Conservation (phyloP, 2,888 invertebrate genomes). For the Diploptera punctata region DNA sequence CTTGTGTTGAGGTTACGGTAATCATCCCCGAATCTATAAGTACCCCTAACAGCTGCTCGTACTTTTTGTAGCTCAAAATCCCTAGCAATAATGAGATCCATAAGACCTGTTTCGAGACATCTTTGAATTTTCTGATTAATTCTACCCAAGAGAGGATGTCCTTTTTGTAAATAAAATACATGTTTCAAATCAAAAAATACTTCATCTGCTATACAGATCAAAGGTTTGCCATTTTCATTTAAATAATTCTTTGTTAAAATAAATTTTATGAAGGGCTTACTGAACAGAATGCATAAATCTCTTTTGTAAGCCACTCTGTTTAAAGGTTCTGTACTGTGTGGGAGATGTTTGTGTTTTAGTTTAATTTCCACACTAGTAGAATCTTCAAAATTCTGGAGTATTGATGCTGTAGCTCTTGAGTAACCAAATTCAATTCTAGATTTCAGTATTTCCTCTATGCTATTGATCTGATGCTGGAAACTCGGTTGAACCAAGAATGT, state of each 20-base stretch:
- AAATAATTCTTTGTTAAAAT: not conserved
- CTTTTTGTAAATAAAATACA: not conserved
- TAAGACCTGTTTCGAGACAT: not conserved
- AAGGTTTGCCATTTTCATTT: not conserved
- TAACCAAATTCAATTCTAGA: not conserved
- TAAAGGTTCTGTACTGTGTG: not conserved
- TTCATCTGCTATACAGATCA: conserved; percentile 2
- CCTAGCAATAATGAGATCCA: no score
- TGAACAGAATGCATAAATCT: not conserved
- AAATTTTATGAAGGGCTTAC: not conserved
- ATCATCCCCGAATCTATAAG: no score
- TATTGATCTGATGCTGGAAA: conserved; percentile 2
- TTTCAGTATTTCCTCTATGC: not conserved
- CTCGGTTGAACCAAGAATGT: not conserved
- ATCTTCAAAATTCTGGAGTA: not conserved
- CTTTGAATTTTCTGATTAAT: not conserved
- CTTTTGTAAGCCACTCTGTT: not conserved
- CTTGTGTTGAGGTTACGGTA: no score
- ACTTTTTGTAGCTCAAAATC: no score
- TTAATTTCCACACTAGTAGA: not conserved
- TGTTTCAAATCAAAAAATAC: not conserved
- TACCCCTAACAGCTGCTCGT: no score
- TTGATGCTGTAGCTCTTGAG: not conserved
- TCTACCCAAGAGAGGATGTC: not conserved
- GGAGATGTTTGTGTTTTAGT: not conserved